Base-by-base conservation (phyloP, 2,113 vertebrate species). In the Gyps fulvus region DNA sequence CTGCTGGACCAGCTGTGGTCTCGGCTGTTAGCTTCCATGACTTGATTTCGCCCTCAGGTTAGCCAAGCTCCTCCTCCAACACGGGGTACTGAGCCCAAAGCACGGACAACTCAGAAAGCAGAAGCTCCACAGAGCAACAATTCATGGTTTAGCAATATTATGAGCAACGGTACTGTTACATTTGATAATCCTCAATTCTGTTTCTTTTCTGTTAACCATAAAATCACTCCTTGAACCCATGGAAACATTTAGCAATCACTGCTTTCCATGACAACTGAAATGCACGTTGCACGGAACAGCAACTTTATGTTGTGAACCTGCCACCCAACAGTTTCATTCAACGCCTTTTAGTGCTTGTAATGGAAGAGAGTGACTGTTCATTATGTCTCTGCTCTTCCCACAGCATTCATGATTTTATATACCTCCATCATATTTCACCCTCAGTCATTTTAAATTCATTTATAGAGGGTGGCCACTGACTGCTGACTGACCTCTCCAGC, bases 1-100 rank as follows among this genome's bases (percentile, higher is more conserved):
- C 13, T 61, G 42, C 42, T 43, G 25, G 80, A 65, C 1, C 7
- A 66, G 79, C 61, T 45, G 25, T 19, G 43, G 3, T 29, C 69
- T n/a, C 14, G 1, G 45, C 54, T 69, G 6, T 22, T 9, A 32
- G 29, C 5, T 47, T 70, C 58, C 49, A 31, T 10, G 16, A 42
- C 36, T 23, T 23, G 20, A 63, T 42, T 43, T 26, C 0, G 0
- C 19, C 29, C 54, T 40, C 29, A n/a, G 49, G 59, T 72, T 27
- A 54, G 59, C n/a, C 63, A 63, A 58, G 31, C 45, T 80, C 58
- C 52, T 58, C 27, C 65, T 78, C 61, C 59, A 69, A 10, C 49
- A 55, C 0, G 0, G 13, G 10, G 9, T 25, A 47, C 31, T 67
- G 38, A 77, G 54, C 71, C 31, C 22, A 42, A 16, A 9, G 13